Base-by-base conservation (phyloP, 23 tunicate genomes). In the Diplosoma virens region DNA sequence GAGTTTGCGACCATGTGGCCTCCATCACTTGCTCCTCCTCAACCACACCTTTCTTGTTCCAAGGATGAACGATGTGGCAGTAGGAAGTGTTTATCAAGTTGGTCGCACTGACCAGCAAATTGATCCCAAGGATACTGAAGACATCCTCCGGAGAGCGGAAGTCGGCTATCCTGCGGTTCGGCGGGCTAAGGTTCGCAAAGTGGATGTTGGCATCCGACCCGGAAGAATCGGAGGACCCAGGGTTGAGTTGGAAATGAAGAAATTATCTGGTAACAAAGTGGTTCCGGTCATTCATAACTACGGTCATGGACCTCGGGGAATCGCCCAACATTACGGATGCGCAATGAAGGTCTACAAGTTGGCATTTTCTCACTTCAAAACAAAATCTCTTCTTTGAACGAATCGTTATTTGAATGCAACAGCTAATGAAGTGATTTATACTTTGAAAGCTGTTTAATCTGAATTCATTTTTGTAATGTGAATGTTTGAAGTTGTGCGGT, bases 301-400 rank as follows among this genome's bases (percentile, higher is more conserved):
- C 83, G 95, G 95, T 1, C 95, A 87, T 31, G 87, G 83, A 22
- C 30, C 78, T 1, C 66, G 70, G 37, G 95, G 95, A 14, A 59
- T 81, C 67, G 82, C 80, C 24, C 95, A 87, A 36, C 87, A 81
- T 58, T 75, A 76, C 77, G 87, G 95, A 2, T 87, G 95, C 76
- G 87, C 95, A 16, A 36, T 76, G 14, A 66, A 76, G 37, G 87
- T 77, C 3, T 59, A 32, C 25, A 23, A 46, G 17, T 25, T 86
- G 22, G 84, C 89, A 0, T n/a, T 17, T n/a, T n/a, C n/a, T n/a
- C n/a, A n/a, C n/a, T n/a, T n/a, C n/a, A n/a, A n/a, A n/a, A n/a
- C n/a, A n/a, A n/a, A n/a, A n/a, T n/a, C n/a, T n/a, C n/a, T n/a
- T n/a, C n/a, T n/a, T n/a, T n/a, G n/a, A n/a, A n/a, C n/a, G n/a